These are phyloP conservation scores for Vireo griseus DNA, from an alignment of 2,797 vertebrate species.

Conservation along the genomic window DNA sequence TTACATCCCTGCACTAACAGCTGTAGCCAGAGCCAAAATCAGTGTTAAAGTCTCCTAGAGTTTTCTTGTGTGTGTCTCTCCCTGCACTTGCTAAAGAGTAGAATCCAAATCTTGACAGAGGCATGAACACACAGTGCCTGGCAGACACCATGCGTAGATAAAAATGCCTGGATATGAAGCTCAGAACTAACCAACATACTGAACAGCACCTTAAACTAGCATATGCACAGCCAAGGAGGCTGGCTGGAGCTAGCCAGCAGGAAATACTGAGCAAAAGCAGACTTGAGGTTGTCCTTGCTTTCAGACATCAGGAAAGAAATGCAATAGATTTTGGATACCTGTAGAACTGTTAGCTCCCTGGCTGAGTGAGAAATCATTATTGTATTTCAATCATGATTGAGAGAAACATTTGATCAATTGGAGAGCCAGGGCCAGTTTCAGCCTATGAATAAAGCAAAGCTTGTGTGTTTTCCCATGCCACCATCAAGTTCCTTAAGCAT, in stretches of 20 bases:
- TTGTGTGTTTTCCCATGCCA: rapidly evolving
- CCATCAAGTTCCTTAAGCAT: neutral
- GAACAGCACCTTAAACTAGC: neutral
- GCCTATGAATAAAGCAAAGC: neutral
- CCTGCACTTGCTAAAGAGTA: neutral
- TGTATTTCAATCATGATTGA: neutral
- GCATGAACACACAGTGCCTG: neutral
- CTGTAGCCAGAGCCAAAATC: neutral
- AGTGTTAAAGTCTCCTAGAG: neutral
- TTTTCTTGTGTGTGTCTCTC: neutral
- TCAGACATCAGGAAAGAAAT: neutral
- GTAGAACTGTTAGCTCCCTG: neutral
- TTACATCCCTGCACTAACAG: neutral
- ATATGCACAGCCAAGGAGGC: neutral
- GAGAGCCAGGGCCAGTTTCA: neutral
- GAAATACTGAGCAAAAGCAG: neutral
- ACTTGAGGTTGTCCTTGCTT: neutral
- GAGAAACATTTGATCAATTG: neutral
- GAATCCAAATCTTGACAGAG: neutral
- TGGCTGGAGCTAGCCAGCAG: neutral
- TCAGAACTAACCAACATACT: neutral
- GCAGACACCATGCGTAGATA: rapidly evolving
- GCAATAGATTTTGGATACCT: neutral
- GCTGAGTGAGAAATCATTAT: neutral
- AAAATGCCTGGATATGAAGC: neutral